These are phyloP conservation scores for Nomada hirtipes DNA, from an alignment of 2,888 invertebrate species.

Conservation along the genomic window DNA sequence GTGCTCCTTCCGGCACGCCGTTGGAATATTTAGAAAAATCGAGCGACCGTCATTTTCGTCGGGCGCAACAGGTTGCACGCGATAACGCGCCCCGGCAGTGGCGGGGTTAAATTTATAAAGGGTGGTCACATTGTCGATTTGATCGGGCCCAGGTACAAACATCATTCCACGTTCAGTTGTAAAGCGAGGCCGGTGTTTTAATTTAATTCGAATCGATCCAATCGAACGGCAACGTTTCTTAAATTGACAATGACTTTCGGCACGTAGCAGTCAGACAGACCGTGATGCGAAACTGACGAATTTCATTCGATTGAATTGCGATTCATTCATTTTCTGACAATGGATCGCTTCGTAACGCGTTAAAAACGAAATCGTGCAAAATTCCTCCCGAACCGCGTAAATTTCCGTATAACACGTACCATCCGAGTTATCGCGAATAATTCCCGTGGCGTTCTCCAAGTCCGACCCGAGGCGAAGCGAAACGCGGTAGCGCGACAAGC, in stretches of 20 bases:
- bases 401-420: slow-evolving; percentile 15
- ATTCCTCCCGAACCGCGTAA: background rate
- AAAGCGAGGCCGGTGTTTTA: too few species aligned
- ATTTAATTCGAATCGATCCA: too few species aligned
- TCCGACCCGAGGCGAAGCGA: slow-evolving; percentile 4
- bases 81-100: slow-evolving; percentile 31
- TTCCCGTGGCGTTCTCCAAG: slow-evolving; percentile 24
- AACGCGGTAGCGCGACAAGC: slow-evolving; percentile 34
- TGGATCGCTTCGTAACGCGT: background rate
- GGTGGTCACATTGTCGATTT: slow-evolving; percentile 38
- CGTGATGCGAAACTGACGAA: too few species aligned
- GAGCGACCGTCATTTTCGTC: background rate
- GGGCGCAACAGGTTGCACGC: slow-evolving; percentile 65
- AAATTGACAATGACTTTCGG: too few species aligned
- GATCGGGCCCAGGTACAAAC: background rate
- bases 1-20: background rate
- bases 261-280: too few species aligned
- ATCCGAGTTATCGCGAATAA: slow-evolving; percentile 29
- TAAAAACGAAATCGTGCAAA: background rate
- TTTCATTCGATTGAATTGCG: too few species aligned
- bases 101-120: slow-evolving; percentile 57
- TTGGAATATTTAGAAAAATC: slow-evolving; percentile 67
- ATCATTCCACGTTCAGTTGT: too few species aligned
- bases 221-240: too few species aligned
- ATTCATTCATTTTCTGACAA: background rate